Evolutionary conservation across 2,113 vertebrate species (phyloP), one percentile per base, ranked within the genome.

Genomic region (Clinocottus analis): DNA sequence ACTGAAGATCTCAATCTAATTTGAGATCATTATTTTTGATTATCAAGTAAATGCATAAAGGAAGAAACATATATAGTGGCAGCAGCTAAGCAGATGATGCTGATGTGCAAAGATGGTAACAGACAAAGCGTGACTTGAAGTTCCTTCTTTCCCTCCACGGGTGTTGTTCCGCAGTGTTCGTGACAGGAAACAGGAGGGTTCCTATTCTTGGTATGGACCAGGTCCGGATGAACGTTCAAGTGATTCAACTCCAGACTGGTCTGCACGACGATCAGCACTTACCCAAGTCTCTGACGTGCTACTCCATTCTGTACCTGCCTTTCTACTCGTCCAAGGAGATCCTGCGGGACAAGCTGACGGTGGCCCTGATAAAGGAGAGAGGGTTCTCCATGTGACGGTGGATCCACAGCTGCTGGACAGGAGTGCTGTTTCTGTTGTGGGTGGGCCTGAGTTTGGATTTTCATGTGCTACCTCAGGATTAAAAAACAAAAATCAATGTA

Each of bases 151-250:
- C 33, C 7, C 37, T 64, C 21, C 5, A 7, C 0, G 6, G 3
- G 0, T 62, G 0, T 49, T 62, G 0, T 49, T 61, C 65, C 19
- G 39, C 56, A 96, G 95, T 86, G 62, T 96, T 96, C 82, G 45
- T 96, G 68, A 92, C 87, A 76, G 95, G 95, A 77, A 94, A 60
- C 33, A 82, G 91, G 33, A 94, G 83, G 64, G 75, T 90, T 62
- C 89, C 93, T 9, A 49, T 92, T 33, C 70, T 86, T 62, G 91
- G 90, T 11, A 82, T 94, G 85, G 68, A 67, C 11, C 59, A 78
- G 23, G 72, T 93, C 65, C 9, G 11, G 5, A 93, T 96, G 90
- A 21, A 0, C 5, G 77, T 96, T 69, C 3, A 0, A 11, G 45
- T 56, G 1, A 76, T 75, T 41, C 31, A 14, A 9, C 6, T 79